Conservation (phyloP, 2,797 vertebrate genomes). For the Melanotaenia pygmaea region DNA sequence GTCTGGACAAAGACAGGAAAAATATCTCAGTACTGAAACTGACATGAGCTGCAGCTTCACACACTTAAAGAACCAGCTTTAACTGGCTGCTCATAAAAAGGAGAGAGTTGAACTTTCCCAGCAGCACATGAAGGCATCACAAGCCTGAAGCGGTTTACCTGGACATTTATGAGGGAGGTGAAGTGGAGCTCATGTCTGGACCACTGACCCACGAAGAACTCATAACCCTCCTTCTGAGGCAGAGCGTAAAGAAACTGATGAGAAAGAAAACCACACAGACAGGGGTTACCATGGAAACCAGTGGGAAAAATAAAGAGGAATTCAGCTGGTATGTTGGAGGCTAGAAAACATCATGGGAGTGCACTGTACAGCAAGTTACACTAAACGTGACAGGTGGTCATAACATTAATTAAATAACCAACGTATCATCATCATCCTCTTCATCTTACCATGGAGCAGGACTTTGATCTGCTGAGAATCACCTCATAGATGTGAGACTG, state of each 20-base stretch:
- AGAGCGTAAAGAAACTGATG: slow-evolving; percentile 92
- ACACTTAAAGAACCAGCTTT: too few species aligned
- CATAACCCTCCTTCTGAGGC: slow-evolving; percentile 93
- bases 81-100: not conserved
- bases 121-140: not conserved
- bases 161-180: slow-evolving; percentile 94
- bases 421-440: not conserved
- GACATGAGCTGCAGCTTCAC: too few species aligned
- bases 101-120: not conserved
- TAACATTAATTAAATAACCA: too few species aligned
- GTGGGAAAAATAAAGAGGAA: not conserved
- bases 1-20: slow-evolving; percentile 43
- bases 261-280: not conserved
- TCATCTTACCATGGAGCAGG: slow-evolving; percentile 86
- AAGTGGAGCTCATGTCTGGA: slow-evolving; percentile 92
- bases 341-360: not conserved
- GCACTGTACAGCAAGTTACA: not conserved
- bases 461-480: slow-evolving; percentile 84
- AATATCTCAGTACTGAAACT: too few species aligned
- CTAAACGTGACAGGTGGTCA: not conserved
- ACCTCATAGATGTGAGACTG: slow-evolving; percentile 88
- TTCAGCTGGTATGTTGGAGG: not conserved
- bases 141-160: slow-evolving; percentile 80
- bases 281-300: not conserved
- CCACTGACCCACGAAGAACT: slow-evolving; percentile 97